Base-by-base conservation (phyloP, 37 sponge, comb jelly and placozoan genomes). In the Crambe crambe region DNA sequence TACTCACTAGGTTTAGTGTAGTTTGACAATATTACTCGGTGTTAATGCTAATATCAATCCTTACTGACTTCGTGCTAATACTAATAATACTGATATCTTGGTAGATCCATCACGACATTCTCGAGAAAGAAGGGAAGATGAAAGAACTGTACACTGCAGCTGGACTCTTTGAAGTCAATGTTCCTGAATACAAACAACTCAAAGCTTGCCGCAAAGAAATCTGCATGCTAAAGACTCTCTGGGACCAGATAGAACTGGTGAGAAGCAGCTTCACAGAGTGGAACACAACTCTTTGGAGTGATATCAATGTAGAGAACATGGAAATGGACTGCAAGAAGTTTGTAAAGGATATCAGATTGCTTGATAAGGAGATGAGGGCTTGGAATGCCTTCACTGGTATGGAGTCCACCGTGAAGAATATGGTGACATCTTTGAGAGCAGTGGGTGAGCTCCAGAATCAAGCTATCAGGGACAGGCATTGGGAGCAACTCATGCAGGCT, bases 391-490 rank as follows among this genome's bases (percentile, higher is more conserved):
- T 88, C 75, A 86, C 74, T 78, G 96, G 99, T 9, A 58, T 98
- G 76, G 96, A 95, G 27, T 87, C 92, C 23, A 85, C 84, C 26
- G 99, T 98, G 27, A 98, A 98, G 90, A 98, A 98, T 81, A 98
- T 98, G 99, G 94, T 98, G 94, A 98, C 96, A 18, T 95, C 99
- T 17, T 83, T 98, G 41, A 42, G 96, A 72, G 99, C 96, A 44
- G 96, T 98, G 21, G 95, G 96, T 3, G 99, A 98, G 81, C 84
- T 98, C 56, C 99, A 98, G 92, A 98, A 98, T 83, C 96, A 80
- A 26, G 96, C 99, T 51, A 98, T 98, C 79, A 83, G 99, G 68
- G 99, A 98, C 30, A 83, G 99, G 69, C 99, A 98, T 75, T 98
- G 99, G 99, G 89, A 89, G 42, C 96, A 98, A 67, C 94, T 98